phyloP scores from a whole-genome alignment of 1,140 invertebrate genomes.

The Coenobita brevimanus region DNA sequence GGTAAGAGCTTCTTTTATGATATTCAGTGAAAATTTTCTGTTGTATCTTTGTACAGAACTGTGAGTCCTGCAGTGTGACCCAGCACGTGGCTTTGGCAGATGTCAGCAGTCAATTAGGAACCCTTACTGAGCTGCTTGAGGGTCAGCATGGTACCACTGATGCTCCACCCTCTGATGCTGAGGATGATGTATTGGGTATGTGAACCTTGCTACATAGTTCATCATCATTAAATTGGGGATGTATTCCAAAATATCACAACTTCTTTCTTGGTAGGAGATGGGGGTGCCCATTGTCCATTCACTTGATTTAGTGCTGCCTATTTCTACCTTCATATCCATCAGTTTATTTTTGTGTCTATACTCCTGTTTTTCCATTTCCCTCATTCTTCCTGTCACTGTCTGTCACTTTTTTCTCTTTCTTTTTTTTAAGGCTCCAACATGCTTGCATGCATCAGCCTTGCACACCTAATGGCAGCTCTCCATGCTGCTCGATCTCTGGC shows the following conservation, averaged over 20 bases:
- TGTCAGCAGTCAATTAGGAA: conserved; percentile 41
- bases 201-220: too few relatives aligned
- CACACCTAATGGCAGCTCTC: too few relatives aligned
- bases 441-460: too few relatives aligned
- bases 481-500: too few relatives aligned
- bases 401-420: too few relatives aligned
- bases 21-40: not conserved
- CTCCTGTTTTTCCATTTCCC: too few relatives aligned
- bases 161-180: conserved; percentile 27
- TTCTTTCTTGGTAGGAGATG: too few relatives aligned
- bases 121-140: conserved; percentile 44
- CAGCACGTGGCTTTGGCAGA: conserved; percentile 33
- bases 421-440: too few relatives aligned
- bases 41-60: conserved; percentile 28
- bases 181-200: conserved; percentile 35
- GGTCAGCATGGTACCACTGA: conserved; percentile 33
- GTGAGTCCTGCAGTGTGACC: conserved; percentile 44
- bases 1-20: not conserved
- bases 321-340: not conserved
- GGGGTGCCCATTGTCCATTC: too few relatives aligned
- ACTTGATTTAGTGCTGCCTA: too few relatives aligned
- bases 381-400: too few relatives aligned
- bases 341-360: not conserved
- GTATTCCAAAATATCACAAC: too few relatives aligned
- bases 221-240: not conserved